Base-by-base conservation (phyloP, 2,113 vertebrate genomes). In the Climacteris rufus region DNA sequence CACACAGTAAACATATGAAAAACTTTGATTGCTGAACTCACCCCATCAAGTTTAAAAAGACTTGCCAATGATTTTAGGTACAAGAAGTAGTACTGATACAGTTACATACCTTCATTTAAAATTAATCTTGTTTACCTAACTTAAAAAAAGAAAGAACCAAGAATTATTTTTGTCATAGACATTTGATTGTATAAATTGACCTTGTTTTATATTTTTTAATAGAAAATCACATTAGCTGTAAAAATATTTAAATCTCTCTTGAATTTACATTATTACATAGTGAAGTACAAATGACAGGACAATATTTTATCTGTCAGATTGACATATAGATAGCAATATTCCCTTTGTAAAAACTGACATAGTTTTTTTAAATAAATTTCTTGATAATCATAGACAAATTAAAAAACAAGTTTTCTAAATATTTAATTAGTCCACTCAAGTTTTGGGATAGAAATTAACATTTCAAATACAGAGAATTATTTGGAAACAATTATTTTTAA, bases 261-360 rank as follows among this genome's bases (percentile, higher is more conserved):
- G 14, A 60, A 82, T 64, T 78, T 66, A 47, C 42, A 15, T 31
- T 42, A 24, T 24, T 90, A 63, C 31, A 56, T 25, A 60, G 14
- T 42, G 24, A 69, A 74, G 7, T 35, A 59, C 8, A 80, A 85
- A 78, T 60, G 7, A 75, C 21, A 87, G 33, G 20, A 49, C 6
- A 45, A 59, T 18, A 63, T 71, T 87, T 81, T 44, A n/a, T 47
- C 19, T 45, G 22, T 69, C 31, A 44, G 24, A 53, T 3, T 91
- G 57, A 53, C 8, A 37, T 17, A 8, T 0, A 47, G 25, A 17
- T 27, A 66, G 19, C 1, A 66, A 21, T 52, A 60, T 0, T 0
- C 6, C 5, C 40, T 76, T 53, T 66, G 37, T 8, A 4, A 61
- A 54, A 82, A 28, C 16, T 49, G 69, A 37, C 1, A 19, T 24